Conservation (phyloP, 2,797 vertebrate genomes). For the Paramormyrops hopkinsi region DNA sequence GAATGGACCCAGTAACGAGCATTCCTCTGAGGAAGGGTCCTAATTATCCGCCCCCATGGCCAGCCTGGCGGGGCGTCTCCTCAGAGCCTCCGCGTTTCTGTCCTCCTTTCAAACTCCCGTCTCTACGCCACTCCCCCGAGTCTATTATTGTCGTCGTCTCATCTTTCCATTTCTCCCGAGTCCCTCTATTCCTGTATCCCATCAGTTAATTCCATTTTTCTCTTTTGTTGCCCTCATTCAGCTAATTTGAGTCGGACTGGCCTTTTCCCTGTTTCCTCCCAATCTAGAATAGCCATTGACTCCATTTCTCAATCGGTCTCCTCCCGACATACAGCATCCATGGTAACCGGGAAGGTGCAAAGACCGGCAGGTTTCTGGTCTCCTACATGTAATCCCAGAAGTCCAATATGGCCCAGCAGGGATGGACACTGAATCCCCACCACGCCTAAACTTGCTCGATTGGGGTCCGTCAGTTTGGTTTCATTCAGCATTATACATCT, state of each 20-base stretch:
- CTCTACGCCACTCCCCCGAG: neutral
- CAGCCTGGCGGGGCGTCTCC: neutral
- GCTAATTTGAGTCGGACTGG: neutral
- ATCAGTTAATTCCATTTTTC: neutral
- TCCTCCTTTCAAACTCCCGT: neutral
- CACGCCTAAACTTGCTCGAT: neutral
- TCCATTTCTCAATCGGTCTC: neutral
- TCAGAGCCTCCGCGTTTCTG: neutral
- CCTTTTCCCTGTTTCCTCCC: neutral
- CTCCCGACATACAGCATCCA: neutral
- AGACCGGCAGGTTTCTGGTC: neutral
- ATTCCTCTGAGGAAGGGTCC: neutral
- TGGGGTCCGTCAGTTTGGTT: neutral
- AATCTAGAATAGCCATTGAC: neutral
- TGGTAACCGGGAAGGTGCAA: neutral
- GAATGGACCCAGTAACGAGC: neutral
- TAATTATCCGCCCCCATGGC: neutral
- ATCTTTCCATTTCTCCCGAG: neutral
- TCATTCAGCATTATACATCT: neutral
- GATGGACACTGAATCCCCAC: neutral
- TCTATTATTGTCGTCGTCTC: constrained; percentile 4
- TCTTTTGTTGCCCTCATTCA: constrained; percentile 4
- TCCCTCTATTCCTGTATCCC: neutral
- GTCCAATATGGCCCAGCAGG: neutral
- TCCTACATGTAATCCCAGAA: neutral